Evolutionary conservation across 1,140 invertebrate genomes (phyloP), one percentile per base, ranked within the genome.

Genomic region (Papilio helenus): DNA sequence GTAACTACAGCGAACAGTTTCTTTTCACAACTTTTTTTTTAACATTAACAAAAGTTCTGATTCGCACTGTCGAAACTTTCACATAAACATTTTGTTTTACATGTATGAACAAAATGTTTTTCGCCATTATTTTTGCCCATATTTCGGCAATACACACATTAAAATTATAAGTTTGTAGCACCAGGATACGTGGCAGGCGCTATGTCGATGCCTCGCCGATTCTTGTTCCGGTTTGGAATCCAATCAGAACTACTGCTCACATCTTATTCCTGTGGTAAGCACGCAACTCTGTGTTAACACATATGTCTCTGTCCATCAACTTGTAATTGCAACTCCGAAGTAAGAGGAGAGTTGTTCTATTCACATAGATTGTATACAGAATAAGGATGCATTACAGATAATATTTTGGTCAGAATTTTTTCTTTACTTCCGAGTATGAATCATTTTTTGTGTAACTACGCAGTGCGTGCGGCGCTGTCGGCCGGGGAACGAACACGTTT

Each of bases 191-290:
- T 91, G 88, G 90, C 88, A 77, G 71, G 88, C 90, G 1, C 79
- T 94, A 14, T 94, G 92, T 79, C 85, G 82, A 29, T 87, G 91
- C 79, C 80, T 94, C 16, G 83, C 86, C 26, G 88, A 89, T 78
- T 80, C 83, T 0, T 93, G 92, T 42, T 68, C 81, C 12, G 81
- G 83, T 14, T 87, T 74, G 2, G 39, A 83, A 29, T 65, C 49
- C 0, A 94, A 93, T 83, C 90, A 94, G 81, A 86, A 73, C n/a
- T 88, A 84, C 72, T 92, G 91, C 58, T 87, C 92, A 12, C 85
- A 91, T 79, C 83, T 94, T 3, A 84, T 94, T 72, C 87, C 90
- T 26, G 71, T 88, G 83, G 93, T 93, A 82, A 84, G 86, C 71
- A 82, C 68, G 7, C 71, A 3, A 44, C 58, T 42, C 71, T 34